Conservation (phyloP, 2,888 invertebrate species). For the Myopa tessellatipennis region DNA sequence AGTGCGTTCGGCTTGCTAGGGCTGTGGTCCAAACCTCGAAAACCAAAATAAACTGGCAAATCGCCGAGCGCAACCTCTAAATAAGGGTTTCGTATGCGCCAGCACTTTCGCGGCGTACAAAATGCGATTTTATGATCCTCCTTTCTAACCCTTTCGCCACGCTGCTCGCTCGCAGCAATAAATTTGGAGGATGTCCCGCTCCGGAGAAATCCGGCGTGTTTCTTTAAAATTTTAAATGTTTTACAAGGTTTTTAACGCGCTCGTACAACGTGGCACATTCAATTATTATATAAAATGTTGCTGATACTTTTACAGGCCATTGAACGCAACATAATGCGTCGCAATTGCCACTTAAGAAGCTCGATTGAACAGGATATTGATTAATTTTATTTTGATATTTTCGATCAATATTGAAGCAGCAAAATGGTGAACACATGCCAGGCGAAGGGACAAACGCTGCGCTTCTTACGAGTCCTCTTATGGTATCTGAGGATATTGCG, state of each 20-base stretch:
- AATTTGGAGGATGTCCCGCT: slow-evolving; percentile 16
- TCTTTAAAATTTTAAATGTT: slow-evolving; percentile 30
- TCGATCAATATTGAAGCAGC: slow-evolving; percentile 56
- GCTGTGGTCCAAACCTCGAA: slow-evolving; percentile 8
- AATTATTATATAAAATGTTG: slow-evolving; percentile 26
- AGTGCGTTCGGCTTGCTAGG: neutral
- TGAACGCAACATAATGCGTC: neutral
- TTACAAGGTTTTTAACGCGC: slow-evolving; percentile 19
- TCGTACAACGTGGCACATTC: slow-evolving; percentile 15
- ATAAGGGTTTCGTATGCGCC: slow-evolving; percentile 33
- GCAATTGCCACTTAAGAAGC: slow-evolving; percentile 33
- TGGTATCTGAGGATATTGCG: neutral
- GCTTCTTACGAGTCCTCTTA: too few relatives aligned
- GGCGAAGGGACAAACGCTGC: neutral
- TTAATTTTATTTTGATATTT: slow-evolving; percentile 62
- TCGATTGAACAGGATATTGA: slow-evolving; percentile 48
- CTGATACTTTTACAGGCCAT: slow-evolving; percentile 31
- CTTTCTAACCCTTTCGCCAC: slow-evolving; percentile 4
- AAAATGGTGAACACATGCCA: slow-evolving; percentile 13
- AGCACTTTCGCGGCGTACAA: slow-evolving; percentile 32
- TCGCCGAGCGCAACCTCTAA: slow-evolving; percentile 26
- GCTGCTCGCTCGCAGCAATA: slow-evolving; percentile 13
- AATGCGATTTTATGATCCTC: slow-evolving; percentile 35
- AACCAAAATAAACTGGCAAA: slow-evolving; percentile 18
- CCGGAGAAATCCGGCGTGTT: slow-evolving; percentile 1